A percentile compares a stretch with the other conserved stretches of the same genome.
These are phyloP conservation scores for Cerastis leucographa DNA, from an alignment of 2,888 invertebrate genomes.

Conservation along the genomic window DNA sequence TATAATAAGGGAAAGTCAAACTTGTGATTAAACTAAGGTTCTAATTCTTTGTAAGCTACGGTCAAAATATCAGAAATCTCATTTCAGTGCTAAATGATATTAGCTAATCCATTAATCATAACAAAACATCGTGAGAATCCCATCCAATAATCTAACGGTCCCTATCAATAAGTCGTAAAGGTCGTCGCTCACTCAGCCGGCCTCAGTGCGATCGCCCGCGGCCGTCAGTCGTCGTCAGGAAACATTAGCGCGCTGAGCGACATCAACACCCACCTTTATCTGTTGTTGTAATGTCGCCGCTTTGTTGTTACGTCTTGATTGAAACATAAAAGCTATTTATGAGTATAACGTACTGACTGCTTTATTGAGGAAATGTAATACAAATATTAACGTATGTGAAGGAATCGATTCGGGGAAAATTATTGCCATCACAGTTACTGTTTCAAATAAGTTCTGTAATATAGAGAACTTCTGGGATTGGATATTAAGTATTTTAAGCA, in stretches of 20 bases:
- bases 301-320: constrained; percentile 43
- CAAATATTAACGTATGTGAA: constrained; percentile 20
- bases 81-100: not conserved
- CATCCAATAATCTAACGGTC: constrained; percentile 1
- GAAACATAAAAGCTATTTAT: constrained; percentile 53
- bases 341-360: constrained; percentile 34
- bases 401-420: constrained; percentile 10
- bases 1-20: not conserved
- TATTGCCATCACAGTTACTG: constrained; percentile 5
- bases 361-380: constrained; percentile 50
- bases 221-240: constrained; percentile 41
- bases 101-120: constrained; percentile 8
- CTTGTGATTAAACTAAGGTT: not conserved
- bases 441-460: constrained; percentile 9
- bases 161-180: constrained; percentile 1
- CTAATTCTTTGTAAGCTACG: not conserved
- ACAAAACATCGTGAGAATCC: not conserved
- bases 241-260: constrained; percentile 47
- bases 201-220: constrained; percentile 24
- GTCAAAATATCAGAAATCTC: not conserved
- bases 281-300: constrained; percentile 36
- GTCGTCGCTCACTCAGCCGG: not conserved
- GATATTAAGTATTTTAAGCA: constrained; percentile 4
- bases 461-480: not conserved
- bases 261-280: constrained; percentile 29